Conservation (phyloP, 2,797 vertebrate genomes). For the Sebastes dallii region DNA sequence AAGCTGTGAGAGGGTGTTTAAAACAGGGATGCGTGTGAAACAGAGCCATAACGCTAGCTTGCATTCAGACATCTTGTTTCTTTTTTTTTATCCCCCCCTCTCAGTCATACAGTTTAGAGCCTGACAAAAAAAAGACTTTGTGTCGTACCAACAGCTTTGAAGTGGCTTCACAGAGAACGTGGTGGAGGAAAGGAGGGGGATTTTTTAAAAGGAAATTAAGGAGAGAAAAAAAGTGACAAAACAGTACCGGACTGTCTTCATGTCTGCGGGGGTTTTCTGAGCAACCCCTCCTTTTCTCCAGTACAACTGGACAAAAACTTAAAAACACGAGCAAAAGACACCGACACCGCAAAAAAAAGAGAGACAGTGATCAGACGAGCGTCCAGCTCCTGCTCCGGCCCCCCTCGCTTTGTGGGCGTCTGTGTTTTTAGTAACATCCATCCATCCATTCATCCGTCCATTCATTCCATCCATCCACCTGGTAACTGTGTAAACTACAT, state of each 20-base stretch:
- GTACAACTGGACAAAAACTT: slow-evolving; percentile 65
- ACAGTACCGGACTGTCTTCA: slow-evolving; percentile 86
- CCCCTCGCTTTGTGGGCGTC: slow-evolving; percentile 31
- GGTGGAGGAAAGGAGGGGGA: slow-evolving; percentile 49
- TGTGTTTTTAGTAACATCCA: slow-evolving; percentile 40
- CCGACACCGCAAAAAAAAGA: slow-evolving; percentile 35
- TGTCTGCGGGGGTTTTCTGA: slow-evolving; percentile 57
- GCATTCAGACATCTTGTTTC: slow-evolving; percentile 33
- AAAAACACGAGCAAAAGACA: slow-evolving; percentile 42
- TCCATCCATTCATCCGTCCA: slow-evolving; percentile 40
- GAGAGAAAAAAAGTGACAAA: slow-evolving; percentile 61
- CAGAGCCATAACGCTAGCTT: slow-evolving; percentile 8
- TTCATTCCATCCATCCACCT: slow-evolving; percentile 53
- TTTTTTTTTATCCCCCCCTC: neutral
- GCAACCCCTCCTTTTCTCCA: slow-evolving; percentile 69
- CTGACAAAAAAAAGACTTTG: slow-evolving; percentile 35
- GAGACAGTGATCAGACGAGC: slow-evolving; percentile 74
- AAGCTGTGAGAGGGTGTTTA: slow-evolving; percentile 40
- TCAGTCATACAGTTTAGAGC: slow-evolving; percentile 30
- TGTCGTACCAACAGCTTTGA: slow-evolving; percentile 73
- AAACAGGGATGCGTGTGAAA: slow-evolving; percentile 36
- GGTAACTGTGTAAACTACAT: slow-evolving; percentile 75
- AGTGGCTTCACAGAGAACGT: slow-evolving; percentile 62
- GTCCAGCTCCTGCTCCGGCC: slow-evolving; percentile 63
- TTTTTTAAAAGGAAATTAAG: slow-evolving; percentile 36